Evolutionary conservation across 37 sponge, comb jelly and placozoan species (phyloP).

Genomic region (Spongilla lacustris): DNA sequence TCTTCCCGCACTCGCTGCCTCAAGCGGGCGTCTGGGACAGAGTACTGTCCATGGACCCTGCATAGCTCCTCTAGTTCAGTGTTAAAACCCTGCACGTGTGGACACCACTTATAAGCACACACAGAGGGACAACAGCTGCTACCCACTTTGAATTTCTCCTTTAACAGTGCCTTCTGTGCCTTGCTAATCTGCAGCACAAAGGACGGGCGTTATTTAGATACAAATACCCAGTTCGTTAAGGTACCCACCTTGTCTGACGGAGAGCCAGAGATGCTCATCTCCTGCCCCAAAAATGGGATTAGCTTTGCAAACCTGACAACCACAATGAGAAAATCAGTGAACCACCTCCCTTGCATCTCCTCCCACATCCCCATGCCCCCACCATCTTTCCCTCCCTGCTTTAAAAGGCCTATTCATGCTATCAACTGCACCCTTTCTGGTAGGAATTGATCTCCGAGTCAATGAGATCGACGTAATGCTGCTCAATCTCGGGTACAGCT

Average conservation of each 20-base stretch:
- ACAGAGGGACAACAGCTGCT: not conserved
- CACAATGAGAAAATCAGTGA: not conserved
- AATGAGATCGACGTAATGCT: conserved; percentile 61
- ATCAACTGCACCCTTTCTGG: conserved; percentile 63
- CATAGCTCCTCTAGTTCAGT: conserved; percentile 84
- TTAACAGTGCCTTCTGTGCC: conserved; percentile 65
- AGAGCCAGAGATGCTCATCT: not conserved
- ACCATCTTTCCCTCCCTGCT: not conserved
- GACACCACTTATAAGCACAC: not conserved
- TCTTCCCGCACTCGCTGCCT: conserved; percentile 57
- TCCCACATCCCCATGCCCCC: not conserved
- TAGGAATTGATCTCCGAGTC: conserved; percentile 58
- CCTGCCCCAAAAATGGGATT: conserved; percentile 33
- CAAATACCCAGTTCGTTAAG: not conserved
- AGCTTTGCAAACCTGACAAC: conserved; percentile 50
- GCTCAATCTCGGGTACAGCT: conserved; percentile 66
- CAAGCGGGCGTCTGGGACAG: conserved; percentile 80
- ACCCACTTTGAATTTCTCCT: conserved; percentile 89
- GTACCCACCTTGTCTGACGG: conserved; percentile 32
- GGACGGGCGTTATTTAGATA: not conserved
- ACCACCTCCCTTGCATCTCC: not conserved
- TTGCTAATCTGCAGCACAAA: conserved; percentile 53
- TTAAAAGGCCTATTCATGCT: not conserved
- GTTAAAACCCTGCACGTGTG: conserved; percentile 85
- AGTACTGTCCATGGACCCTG: conserved; percentile 77